A percentile compares a stretch with the other conserved stretches of the same genome.
Evolutionary conservation across 2,888 invertebrate genomes (phyloP).

Genomic region (Drosophila subsilvestris): DNA sequence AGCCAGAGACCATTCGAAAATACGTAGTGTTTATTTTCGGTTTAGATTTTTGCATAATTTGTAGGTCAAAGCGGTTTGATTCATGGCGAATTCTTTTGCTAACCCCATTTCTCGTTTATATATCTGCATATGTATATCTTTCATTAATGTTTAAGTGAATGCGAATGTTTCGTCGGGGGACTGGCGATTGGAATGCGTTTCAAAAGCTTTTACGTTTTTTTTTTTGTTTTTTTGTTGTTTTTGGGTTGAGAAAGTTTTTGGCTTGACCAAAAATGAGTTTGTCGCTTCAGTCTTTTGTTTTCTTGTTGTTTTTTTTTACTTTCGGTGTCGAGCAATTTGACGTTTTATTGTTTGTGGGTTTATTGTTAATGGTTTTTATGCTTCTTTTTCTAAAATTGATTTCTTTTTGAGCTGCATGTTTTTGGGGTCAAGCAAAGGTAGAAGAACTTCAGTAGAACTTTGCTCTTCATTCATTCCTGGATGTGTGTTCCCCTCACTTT

Average conservation of each 20-base stretch:
- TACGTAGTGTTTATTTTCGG: background rate
- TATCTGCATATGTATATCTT: constrained; percentile 12
- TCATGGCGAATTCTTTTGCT: constrained; percentile 40
- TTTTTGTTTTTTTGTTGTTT: too few species aligned
- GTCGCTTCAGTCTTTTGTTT: constrained; percentile 77
- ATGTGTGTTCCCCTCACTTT: background rate
- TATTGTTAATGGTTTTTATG: constrained; percentile 20
- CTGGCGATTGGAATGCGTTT: constrained; percentile 16
- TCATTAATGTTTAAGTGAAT: constrained; percentile 21
- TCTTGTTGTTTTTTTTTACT: constrained; percentile 31
- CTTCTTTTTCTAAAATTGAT: constrained; percentile 50
- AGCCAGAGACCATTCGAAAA: constrained; percentile 28
- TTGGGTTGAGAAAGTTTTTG: constrained; percentile 64
- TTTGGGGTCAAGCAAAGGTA: constrained; percentile 41
- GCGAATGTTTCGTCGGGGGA: constrained; percentile 40
- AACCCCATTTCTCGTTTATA: constrained; percentile 16
- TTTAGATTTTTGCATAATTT: constrained; percentile 58
- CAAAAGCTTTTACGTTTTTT: constrained; percentile 36
- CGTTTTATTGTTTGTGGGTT: constrained; percentile 54
- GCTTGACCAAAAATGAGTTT: constrained; percentile 56
- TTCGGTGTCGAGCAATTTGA: constrained; percentile 47
- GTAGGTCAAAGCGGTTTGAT: constrained; percentile 51
- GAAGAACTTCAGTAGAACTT: constrained; percentile 10
- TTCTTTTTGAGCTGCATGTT: constrained; percentile 35
- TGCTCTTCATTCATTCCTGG: background rate